Percentiles rank a stretch among this genome's conserved stretches.
Conservation (phyloP, 2,113 vertebrate genomes). For the Sclerurus mexicanus region DNA sequence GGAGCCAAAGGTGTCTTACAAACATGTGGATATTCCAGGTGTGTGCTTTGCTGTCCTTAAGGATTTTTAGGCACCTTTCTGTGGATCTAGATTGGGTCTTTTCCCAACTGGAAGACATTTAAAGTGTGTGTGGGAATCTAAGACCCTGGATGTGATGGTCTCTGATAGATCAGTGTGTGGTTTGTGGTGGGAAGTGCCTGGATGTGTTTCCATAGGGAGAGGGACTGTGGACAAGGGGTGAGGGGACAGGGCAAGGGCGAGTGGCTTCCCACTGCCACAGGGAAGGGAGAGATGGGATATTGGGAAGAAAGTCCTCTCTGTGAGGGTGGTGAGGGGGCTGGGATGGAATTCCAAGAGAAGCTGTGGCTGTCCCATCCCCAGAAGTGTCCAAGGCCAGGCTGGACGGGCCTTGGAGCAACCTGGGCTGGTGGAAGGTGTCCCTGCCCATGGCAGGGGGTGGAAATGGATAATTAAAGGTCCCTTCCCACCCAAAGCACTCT, state of each 20-base stretch:
- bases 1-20: background rate
- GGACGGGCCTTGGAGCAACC: background rate
- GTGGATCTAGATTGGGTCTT: rapidly evolving
- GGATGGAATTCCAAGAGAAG: too few relatives aligned
- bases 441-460: background rate
- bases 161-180: background rate
- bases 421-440: background rate
- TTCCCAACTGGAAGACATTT: background rate
- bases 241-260: background rate
- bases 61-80: background rate
- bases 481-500: background rate
- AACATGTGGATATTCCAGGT: background rate
- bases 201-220: background rate
- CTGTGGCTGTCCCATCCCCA: background rate
- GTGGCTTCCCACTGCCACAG: background rate
- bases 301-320: background rate
- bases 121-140: rapidly evolving
- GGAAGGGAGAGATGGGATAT: rapidly evolving
- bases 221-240: background rate
- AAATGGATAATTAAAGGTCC: background rate
- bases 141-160: background rate
- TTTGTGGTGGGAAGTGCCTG: background rate
- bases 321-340: too few relatives aligned
- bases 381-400: background rate
- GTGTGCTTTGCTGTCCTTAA: background rate